Base-by-base conservation (phyloP, 2,113 vertebrate genomes). In the Syngnathoides biaculeatus region DNA sequence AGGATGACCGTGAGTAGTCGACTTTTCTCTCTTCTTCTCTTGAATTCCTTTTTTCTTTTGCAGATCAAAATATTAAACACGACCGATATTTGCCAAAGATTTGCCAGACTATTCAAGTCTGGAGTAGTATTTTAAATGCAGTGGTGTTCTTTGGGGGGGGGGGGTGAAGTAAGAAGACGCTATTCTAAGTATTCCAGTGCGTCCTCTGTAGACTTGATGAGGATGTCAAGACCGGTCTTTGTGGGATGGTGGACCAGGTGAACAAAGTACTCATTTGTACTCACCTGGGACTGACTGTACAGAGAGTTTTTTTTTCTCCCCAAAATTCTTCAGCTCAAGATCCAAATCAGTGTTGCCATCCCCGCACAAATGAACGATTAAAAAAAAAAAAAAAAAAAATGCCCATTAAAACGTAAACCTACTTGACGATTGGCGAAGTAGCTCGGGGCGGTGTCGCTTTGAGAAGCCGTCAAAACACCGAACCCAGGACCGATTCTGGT, bases 1-100 rank as follows among this genome's bases (percentile, higher is more conserved):
- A 90, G 66, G 90, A 92, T 22, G 88, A 91, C 84, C 92, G 94
- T 95, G 93, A 94, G 94, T 95, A 89, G 66, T 76, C 74, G 61
- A 24, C 64, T 85, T 78, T 74, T 57, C 52, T 42, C 42, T 39
- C 48, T 79, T 74, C 50, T 58, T 68, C 0, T 53, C 9, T 64
- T 62, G 40, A 45, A 20, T 39, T 43, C 40, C n/a, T n/a, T n/a
- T 19, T 2, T 50, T 72, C 63, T 69, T n/a, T 71, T 73, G 38
- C 15, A 72, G 58, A 68, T 30, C 63, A 72, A 48, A 53, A 48
- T 19, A 13, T 19, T 74, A 22, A 0, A 79, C 40, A 52, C 74
- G 53, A 38, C 15, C 3, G 5, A 53, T 10, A 26, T 64, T 5
- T 48, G 30, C 24, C 20, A 66, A 61, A 15, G 9, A 3, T 57